phyloP scores from a whole-genome alignment of 1,140 invertebrate species.

The Aporrectodea caliginosa region DNA sequence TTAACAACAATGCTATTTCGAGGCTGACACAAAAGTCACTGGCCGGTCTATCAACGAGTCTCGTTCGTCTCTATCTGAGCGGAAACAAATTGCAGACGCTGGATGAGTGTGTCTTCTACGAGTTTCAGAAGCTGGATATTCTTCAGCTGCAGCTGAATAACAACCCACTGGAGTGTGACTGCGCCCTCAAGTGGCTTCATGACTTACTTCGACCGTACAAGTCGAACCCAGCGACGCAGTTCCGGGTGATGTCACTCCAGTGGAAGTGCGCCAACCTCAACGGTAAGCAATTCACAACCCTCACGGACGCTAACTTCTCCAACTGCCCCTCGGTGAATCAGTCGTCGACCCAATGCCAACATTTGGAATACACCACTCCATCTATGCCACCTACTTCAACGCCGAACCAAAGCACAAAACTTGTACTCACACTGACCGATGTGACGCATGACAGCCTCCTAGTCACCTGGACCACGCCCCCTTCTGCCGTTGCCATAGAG shows the following conservation, averaged over 20 bases:
- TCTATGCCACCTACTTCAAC: background rate
- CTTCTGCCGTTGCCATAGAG: too few relatives aligned
- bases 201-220: conserved; percentile 7
- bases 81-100: background rate
- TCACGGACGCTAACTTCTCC: conserved; percentile 1
- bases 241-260: background rate
- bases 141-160: conserved; percentile 7
- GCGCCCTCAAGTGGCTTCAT: conserved; percentile 13
- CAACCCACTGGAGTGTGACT: conserved; percentile 10
- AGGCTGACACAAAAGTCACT: conserved; percentile 1
- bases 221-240: background rate
- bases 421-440: background rate
- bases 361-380: background rate
- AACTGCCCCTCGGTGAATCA: background rate
- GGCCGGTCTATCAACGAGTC: background rate
- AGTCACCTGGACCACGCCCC: background rate
- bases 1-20: conserved; percentile 11
- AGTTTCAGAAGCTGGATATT: background rate
- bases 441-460: background rate
- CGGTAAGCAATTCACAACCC: background rate
- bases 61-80: background rate
- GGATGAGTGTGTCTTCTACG: conserved; percentile 18
- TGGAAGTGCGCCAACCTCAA: conserved; percentile 17
- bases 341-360: background rate
- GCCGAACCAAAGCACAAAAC: background rate